Percentiles rank a stretch among this genome's conserved stretches.
Conservation (phyloP, 1,140 invertebrate species). For the Papilio helenus region DNA sequence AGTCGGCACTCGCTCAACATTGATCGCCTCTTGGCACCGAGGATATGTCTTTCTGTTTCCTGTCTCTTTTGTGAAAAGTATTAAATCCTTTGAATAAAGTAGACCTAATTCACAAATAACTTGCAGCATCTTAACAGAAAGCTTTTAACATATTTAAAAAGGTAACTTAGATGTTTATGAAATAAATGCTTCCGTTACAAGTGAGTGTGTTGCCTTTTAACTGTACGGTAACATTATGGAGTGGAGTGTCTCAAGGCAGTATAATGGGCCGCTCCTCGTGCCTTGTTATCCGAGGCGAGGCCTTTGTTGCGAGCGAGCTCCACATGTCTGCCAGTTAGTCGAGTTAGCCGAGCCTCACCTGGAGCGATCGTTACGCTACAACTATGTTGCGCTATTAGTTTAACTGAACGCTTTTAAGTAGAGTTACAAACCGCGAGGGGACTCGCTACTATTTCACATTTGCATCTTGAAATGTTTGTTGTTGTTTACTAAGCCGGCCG, state of each 20-base stretch:
- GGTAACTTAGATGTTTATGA: not conserved
- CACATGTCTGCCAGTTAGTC: slow-evolving; percentile 53
- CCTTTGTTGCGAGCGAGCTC: slow-evolving; percentile 60
- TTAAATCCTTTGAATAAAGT: slow-evolving; percentile 36
- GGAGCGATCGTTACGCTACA: slow-evolving; percentile 62
- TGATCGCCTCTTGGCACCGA: slow-evolving; percentile 56
- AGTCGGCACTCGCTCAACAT: slow-evolving; percentile 58
- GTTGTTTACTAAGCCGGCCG: slow-evolving; percentile 46
- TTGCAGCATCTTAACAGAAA: no score
- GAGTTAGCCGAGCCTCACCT: slow-evolving; percentile 52
- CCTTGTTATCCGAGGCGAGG: slow-evolving; percentile 66
- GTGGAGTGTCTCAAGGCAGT: slow-evolving; percentile 63
- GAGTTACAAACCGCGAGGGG: slow-evolving; percentile 44
- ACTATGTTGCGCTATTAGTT: slow-evolving; percentile 68
- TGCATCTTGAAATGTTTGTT: slow-evolving; percentile 54
- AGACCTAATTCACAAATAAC: not conserved
- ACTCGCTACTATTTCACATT: slow-evolving; percentile 47
- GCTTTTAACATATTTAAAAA: not conserved
- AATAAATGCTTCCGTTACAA: slow-evolving; percentile 8
- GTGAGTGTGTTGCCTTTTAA: slow-evolving; percentile 8
- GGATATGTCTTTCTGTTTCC: slow-evolving; percentile 43
- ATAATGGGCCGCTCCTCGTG: slow-evolving; percentile 68
- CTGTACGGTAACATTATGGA: slow-evolving; percentile 46
- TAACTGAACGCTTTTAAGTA: slow-evolving; percentile 66
- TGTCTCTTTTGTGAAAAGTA: slow-evolving; percentile 44